Conservation (phyloP, 2,113 vertebrate species). For the Marmota flaviventris region DNA sequence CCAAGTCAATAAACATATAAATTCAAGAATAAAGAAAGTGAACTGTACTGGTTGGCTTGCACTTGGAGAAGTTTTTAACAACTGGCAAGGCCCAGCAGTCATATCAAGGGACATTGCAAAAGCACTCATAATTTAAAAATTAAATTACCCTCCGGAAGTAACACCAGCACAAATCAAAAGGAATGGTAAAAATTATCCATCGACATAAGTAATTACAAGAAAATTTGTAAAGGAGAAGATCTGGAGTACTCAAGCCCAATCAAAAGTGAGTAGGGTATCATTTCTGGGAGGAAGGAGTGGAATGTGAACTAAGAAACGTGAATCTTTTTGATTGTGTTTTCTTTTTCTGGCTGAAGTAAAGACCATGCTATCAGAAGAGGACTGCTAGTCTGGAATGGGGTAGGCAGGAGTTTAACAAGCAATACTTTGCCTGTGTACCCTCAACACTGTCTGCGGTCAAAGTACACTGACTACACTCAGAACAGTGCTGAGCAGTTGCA, state of each 20-base stretch:
- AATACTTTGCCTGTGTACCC: background rate
- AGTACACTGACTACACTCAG: background rate
- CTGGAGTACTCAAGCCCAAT: background rate
- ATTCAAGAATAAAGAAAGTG: background rate
- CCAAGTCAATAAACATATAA: background rate
- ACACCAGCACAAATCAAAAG: background rate
- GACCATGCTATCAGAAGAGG: background rate
- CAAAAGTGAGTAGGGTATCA: background rate
- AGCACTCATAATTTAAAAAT: constrained; percentile 17
- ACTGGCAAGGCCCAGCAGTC: background rate
- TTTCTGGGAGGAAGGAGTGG: background rate
- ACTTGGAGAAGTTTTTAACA: background rate
- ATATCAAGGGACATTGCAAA: background rate
- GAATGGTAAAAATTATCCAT: background rate
- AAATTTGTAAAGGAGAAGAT: background rate
- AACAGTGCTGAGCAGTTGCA: background rate
- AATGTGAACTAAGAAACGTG: background rate
- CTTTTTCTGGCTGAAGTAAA: constrained; percentile 11
- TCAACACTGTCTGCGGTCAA: background rate
- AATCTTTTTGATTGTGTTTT: background rate
- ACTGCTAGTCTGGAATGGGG: background rate
- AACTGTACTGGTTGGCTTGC: background rate
- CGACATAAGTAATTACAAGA: constrained; percentile 13
- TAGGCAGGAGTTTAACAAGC: background rate
- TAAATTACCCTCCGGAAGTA: background rate